Conservation (phyloP, 2,888 invertebrate genomes). For the Trichopria drosophilae region DNA sequence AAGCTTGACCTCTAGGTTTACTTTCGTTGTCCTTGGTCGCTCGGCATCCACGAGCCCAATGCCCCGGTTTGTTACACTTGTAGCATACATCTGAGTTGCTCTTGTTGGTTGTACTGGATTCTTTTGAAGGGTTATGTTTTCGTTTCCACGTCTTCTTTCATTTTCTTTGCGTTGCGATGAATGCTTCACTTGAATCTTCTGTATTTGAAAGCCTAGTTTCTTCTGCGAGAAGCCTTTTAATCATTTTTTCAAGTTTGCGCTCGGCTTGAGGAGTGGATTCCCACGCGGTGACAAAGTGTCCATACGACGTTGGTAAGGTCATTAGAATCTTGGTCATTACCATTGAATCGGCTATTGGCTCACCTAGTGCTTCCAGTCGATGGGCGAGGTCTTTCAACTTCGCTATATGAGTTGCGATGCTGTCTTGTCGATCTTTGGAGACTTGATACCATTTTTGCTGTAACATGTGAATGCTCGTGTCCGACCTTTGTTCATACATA, state of each 20-base stretch:
- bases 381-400: too few relatives aligned
- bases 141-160: background rate
- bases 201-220: constrained; percentile 25
- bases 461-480: too few relatives aligned
- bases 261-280: too few relatives aligned
- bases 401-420: too few relatives aligned
- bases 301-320: too few relatives aligned
- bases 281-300: too few relatives aligned
- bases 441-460: constrained; percentile 32
- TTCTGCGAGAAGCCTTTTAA: constrained; percentile 22
- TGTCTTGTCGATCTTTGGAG: constrained; percentile 21
- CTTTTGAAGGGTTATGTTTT: too few relatives aligned
- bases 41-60: too few relatives aligned
- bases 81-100: too few relatives aligned
- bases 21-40: background rate
- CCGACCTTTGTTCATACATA: constrained; percentile 40
- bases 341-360: constrained; percentile 26
- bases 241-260: constrained; percentile 28
- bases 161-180: background rate
- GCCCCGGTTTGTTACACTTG: constrained; percentile 31
- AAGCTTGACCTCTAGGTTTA: too few relatives aligned
- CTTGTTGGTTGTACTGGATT: too few relatives aligned
- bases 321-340: constrained; percentile 35
- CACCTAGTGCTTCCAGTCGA: constrained; percentile 22
- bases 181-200: too few relatives aligned